These are phyloP conservation scores for Gavia stellata DNA, from an alignment of 2,113 vertebrate species.

Conservation along the genomic window DNA sequence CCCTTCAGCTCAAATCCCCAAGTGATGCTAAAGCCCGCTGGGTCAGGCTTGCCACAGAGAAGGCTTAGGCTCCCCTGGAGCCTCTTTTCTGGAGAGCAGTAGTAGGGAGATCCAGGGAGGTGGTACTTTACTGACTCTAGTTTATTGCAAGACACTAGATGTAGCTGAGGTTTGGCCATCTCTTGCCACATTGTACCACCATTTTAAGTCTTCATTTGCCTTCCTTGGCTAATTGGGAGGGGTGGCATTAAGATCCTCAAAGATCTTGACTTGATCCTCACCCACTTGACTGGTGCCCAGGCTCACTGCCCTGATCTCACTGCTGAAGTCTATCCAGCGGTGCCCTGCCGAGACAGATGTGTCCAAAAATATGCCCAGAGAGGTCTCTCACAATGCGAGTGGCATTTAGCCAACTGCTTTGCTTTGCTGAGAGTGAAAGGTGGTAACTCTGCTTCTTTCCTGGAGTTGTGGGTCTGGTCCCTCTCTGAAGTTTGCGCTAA, in stretches of 20 bases:
- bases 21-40: rapidly evolving
- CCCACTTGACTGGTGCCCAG: background rate
- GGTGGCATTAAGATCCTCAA: background rate
- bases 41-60: background rate
- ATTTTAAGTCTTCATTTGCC: background rate
- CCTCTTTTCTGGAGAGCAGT: background rate
- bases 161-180: background rate
- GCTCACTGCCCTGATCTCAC: background rate
- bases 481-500: background rate
- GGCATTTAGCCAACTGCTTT: background rate
- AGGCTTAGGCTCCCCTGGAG: background rate
- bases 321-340: background rate
- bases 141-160: background rate
- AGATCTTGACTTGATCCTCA: too few species aligned
- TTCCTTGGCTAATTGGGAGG: background rate
- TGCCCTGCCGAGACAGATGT: background rate
- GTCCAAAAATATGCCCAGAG: background rate
- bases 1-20: background rate
- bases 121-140: background rate
- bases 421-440: background rate
- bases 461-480: background rate
- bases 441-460: background rate
- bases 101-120: background rate
- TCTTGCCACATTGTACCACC: background rate
- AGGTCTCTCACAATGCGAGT: background rate